Base-by-base conservation (phyloP, 2,113 vertebrate species). In the Aspidoscelis tigris region DNA sequence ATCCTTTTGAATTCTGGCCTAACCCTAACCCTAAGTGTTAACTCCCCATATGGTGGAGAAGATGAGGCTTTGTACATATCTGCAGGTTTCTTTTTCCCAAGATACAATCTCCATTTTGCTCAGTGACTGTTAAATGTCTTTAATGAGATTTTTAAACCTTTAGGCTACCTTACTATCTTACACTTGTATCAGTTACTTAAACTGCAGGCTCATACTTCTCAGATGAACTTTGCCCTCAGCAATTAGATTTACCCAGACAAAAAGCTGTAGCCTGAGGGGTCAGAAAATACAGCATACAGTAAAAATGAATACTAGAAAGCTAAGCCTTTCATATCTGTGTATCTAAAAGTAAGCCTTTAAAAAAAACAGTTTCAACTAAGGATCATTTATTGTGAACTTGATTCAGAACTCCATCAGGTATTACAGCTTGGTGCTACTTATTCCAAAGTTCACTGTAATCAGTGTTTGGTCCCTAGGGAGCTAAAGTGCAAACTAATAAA, bases 81-180 rank as follows among this genome's bases (percentile, higher is more conserved):
- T 69, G 16, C 4, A 3, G 16, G 4, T n/a, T 7, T 55, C 5
- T 43, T 76, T 70, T 33, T 3, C 21, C 58, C 18, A 47, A 55
- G 65, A n/a, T n/a, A 33, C 1, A 9, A 50, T 39, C 81, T 82
- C 10, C 26, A 76, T 12, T 76, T 83, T 76, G 21, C 43, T 44
- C 24, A 71, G 4, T 58, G 24, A 33, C 50, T 78, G 33, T 33
- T 33, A 24, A 68, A 69, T 2, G 22, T 70, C 16, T n/a, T n/a
- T 70, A 84, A 69, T 58, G 16, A 77, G 75, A 39, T 50, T 68
- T 84, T 50, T 77, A 70, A 69, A 47, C 81, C 43, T 66, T 20
- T 21, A 58, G 65, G 50, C 14, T 43, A 70, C 41, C 50, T 39
- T 84, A 77, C 39, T 77, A 77, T 70, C 47, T 84, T 76, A 53